phyloP scores from a whole-genome alignment of 1,140 invertebrate species.

The Neelides sp. region DNA sequence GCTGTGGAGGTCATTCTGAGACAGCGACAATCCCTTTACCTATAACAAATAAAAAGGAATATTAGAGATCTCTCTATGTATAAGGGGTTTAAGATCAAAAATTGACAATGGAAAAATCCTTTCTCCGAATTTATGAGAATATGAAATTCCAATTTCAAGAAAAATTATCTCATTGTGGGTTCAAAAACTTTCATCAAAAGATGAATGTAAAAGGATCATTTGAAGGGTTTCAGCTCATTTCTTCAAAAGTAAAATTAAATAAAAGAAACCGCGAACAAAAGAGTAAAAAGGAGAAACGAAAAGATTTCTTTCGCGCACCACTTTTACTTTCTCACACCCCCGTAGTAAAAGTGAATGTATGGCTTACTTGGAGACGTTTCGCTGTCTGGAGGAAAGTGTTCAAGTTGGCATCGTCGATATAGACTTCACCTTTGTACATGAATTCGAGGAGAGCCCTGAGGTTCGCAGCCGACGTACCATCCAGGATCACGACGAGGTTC shows the following conservation, averaged over 20 bases:
- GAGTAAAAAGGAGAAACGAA: no score
- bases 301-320: no score
- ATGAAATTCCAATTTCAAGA: constrained; percentile 15
- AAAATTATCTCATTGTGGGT: no score
- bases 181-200: no score
- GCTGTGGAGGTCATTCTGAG: constrained; percentile 31
- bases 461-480: constrained; percentile 72
- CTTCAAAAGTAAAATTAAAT: no score
- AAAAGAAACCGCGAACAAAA: no score
- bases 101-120: no score
- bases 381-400: constrained; percentile 80
- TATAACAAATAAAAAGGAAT: constrained; percentile 34
- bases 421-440: constrained; percentile 86
- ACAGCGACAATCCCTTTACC: constrained; percentile 63
- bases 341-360: constrained; percentile 6
- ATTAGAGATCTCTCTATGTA: constrained; percentile 1
- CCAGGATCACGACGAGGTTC: constrained; percentile 68
- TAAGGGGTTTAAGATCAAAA: background rate
- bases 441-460: constrained; percentile 80
- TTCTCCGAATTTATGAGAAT: no score
- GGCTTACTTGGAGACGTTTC: constrained; percentile 66
- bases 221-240: no score
- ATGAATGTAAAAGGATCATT: no score
- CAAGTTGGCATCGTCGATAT: constrained; percentile 75
- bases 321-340: no score